Conservation (phyloP, 1,140 invertebrate genomes). For the Nephotettix cincticeps region DNA sequence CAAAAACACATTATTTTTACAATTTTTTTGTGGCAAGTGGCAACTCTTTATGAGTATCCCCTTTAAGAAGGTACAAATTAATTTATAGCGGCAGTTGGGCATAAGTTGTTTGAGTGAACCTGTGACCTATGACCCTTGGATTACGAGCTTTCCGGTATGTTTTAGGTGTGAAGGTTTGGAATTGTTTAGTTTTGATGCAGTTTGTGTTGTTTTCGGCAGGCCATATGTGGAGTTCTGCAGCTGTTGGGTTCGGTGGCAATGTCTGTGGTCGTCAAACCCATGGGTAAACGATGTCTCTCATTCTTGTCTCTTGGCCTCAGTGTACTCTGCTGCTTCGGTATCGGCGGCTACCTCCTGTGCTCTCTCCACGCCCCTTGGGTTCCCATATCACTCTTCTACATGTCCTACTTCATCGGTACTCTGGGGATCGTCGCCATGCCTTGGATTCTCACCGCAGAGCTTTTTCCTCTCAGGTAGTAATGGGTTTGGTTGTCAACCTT, state of each 20-base stretch:
- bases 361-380: slow-evolving; percentile 27
- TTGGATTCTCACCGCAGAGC: slow-evolving; percentile 41
- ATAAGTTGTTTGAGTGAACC: no score
- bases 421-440: slow-evolving; percentile 39
- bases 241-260: slow-evolving; percentile 20
- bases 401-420: slow-evolving; percentile 33
- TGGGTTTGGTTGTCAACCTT: no score
- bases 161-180: no score
- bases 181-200: no score
- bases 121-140: no score
- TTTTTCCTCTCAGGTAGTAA: slow-evolving; percentile 43
- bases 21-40: no score
- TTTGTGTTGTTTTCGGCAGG: neutral
- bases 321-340: slow-evolving; percentile 24
- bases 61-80: no score
- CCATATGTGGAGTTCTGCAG: slow-evolving; percentile 19
- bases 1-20: no score
- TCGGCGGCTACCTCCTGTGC: slow-evolving; percentile 32
- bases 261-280: slow-evolving; percentile 20
- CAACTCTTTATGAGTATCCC: no score
- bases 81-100: no score
- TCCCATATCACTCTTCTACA: slow-evolving; percentile 34
- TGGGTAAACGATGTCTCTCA: slow-evolving; percentile 45
- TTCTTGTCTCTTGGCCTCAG: slow-evolving; percentile 39
- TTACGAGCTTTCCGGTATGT: no score